Evolutionary conservation across 2,888 invertebrate species (phyloP), one percentile per base, ranked within the genome.

Genomic region (Bedellia somnulentella): DNA sequence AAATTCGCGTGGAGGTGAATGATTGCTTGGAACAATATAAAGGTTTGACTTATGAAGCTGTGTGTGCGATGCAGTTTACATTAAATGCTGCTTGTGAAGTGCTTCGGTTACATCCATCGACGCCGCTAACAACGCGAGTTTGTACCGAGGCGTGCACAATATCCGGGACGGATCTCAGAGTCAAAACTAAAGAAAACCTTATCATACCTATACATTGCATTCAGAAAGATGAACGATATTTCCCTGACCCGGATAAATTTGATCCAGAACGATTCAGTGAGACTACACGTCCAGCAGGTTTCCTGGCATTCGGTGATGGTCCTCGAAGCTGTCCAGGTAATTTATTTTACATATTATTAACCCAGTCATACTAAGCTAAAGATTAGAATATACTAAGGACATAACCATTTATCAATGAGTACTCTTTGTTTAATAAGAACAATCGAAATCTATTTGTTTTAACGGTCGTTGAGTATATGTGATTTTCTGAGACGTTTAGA

Each of bases 301-400:
- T 75, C 37, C 40, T 71, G 24, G 63, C 75, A 5, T 75, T 68
- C 31, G 75, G 75, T 2, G 67, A 70, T 33, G 75, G 75, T 15
- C 75, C 73, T 3, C 57, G 73, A 39, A 61, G 56, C 47, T 75
- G 75, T 39, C 71, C 68, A 37, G 75, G 75, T 75, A 52, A 51
- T 52, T 46, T 21, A 10, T 27, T 5, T 6, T 18, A 18, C 18
- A 18, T 18, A 18, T 6, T 18, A n/a, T n/a, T n/a, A n/a, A n/a
- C n/a, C n/a, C n/a, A n/a, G n/a, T n/a, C n/a, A n/a, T n/a, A n/a
- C n/a, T n/a, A n/a, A n/a, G n/a, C n/a, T n/a, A n/a, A n/a, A n/a
- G n/a, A n/a, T n/a, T n/a, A n/a, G n/a, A n/a, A n/a, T n/a, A n/a
- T n/a, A n/a, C n/a, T n/a, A n/a, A n/a, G n/a, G n/a, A n/a, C n/a